Conservation (phyloP, 2,113 vertebrate species). For the Mormyrus lacerda region DNA sequence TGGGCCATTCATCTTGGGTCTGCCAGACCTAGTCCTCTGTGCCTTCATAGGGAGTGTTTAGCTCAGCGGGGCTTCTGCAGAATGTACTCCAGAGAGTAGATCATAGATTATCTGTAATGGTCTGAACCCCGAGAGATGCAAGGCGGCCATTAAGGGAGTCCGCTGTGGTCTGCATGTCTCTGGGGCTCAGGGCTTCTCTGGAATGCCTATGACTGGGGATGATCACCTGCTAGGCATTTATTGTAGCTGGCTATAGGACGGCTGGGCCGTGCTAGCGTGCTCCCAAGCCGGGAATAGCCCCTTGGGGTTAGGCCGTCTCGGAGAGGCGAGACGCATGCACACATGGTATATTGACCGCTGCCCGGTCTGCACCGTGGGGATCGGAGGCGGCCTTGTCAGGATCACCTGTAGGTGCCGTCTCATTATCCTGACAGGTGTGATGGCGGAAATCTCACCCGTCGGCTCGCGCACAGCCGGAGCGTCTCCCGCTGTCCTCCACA, state of each 20-base stretch:
- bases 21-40: not conserved
- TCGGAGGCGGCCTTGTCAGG: not conserved
- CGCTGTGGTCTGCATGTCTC: not conserved
- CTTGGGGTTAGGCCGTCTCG: not conserved
- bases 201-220: not conserved
- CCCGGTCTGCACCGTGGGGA: not conserved
- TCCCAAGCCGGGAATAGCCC: not conserved
- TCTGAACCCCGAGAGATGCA: not conserved
- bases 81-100: slow-evolving; percentile 7
- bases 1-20: not conserved
- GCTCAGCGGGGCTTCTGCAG: not conserved
- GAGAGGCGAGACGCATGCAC: not conserved
- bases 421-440: slow-evolving; percentile 5
- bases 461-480: not conserved
- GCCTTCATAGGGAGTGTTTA: not conserved
- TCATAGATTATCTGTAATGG: slow-evolving; percentile 16
- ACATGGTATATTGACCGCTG: not conserved
- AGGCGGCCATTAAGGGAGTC: not conserved
- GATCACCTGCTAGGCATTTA: not conserved
- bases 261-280: not conserved
- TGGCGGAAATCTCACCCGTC: not conserved
- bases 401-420: not conserved
- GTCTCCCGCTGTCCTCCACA: not conserved
- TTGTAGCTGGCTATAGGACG: not conserved
- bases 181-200: not conserved